Base-by-base conservation (phyloP, 2,113 vertebrate species). In the Oryzias curvinotus region DNA sequence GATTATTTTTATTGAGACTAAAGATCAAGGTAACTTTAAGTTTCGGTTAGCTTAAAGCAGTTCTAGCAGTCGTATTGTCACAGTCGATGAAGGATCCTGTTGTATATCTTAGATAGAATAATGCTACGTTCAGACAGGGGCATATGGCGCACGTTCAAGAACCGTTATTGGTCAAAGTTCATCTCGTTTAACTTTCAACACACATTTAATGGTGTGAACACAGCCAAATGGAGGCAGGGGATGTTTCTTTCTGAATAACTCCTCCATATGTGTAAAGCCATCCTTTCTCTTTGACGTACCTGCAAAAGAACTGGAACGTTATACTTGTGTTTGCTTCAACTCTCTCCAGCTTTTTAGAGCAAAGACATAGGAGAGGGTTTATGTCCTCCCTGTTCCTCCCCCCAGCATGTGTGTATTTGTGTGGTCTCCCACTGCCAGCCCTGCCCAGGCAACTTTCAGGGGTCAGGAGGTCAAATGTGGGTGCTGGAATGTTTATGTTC, bases 401-500 rank as follows among this genome's bases (percentile, higher is more conserved):
- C 54, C 46, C 52, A 8, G 7, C n/a, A 18, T 54, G 16, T 46
- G 65, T 63, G 63, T 68, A 49, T 36, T 36, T 62, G 42, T 86
- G 86, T 88, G 87, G 85, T 87, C 86, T 84, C 71, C 59, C 68
- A 61, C 53, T 71, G 77, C 80, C 46, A 21, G 65, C 61, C 41
- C 69, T 60, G 69, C 75, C 58, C 56, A 60, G 65, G 71, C 62
- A 61, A 56, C 61, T 74, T 82, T 75, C 65, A 52, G 47, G 59
- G 83, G 81, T 88, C 80, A 81, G 48, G 21, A 78, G 84, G 87
- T 85, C 83, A 89, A 45, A 42, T 15, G 4, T 46, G 56, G 82
- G 77, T 75, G 75, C 63, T 83, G 82, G 78, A 87, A 86, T 89
- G 85, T 86, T 86, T 84, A 86, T 73, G 75, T 81, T 80, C 41